These are phyloP conservation scores for Drosophila bocqueti DNA, from an alignment of 1,140 invertebrate genomes.

Conservation along the genomic window DNA sequence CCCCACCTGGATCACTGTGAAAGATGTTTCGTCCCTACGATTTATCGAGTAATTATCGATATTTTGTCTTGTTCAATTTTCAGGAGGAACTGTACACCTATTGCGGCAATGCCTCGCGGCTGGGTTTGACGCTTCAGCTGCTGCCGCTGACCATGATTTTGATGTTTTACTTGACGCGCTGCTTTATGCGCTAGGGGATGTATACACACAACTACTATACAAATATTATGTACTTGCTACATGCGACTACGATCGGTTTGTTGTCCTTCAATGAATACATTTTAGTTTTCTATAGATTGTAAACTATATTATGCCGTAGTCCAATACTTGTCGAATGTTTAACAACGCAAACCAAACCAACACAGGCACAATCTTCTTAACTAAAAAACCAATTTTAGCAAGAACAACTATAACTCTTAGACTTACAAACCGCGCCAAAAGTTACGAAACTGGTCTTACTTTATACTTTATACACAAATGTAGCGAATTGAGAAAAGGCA, in stretches of 20 bases:
- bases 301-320: constrained; percentile 64
- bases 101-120: constrained; percentile 78
- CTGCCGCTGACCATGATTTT: constrained; percentile 79
- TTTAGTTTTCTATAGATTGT: constrained; percentile 50
- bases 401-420: constrained; percentile 75
- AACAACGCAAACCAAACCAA: constrained; percentile 51
- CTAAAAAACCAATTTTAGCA: constrained; percentile 59
- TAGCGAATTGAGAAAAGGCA: constrained; percentile 34
- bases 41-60: background rate
- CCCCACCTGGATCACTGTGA: background rate
- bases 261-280: constrained; percentile 47
- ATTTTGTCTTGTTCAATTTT: background rate
- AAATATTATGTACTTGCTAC: constrained; percentile 54
- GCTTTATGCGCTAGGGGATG: constrained; percentile 72
- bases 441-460: constrained; percentile 61
- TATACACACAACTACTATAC: constrained; percentile 55
- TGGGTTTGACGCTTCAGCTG: constrained; percentile 67
- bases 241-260: constrained; percentile 62
- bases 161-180: constrained; percentile 75
- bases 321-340: constrained; percentile 75
- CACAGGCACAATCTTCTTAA: constrained; percentile 69
- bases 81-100: constrained; percentile 79
- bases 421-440: constrained; percentile 76
- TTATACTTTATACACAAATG: constrained; percentile 38
- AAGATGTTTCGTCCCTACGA: background rate